A percentile compares a stretch with the other conserved stretches of the same genome.
These are phyloP conservation scores for Belonocnema kinseyi DNA, from an alignment of 1,140 invertebrate species.

Conservation along the genomic window DNA sequence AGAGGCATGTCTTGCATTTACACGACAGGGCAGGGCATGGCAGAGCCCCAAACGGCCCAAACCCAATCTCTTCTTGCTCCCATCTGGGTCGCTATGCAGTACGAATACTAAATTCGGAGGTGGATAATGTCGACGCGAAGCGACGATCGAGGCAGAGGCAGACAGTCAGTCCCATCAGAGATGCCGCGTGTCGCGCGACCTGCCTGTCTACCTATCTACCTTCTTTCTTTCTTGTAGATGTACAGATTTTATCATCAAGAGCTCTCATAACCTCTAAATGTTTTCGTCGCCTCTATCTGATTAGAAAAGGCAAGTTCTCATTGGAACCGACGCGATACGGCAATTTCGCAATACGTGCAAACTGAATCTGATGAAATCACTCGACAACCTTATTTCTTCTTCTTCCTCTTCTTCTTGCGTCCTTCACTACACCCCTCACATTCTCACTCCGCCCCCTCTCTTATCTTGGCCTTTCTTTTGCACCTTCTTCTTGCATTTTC, in stretches of 20 bases:
- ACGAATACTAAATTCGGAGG: slow-evolving; percentile 21
- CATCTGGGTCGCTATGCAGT: slow-evolving; percentile 29
- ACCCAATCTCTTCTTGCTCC: slow-evolving; percentile 17
- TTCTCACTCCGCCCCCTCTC: neutral
- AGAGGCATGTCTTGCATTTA: slow-evolving; percentile 21
- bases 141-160: neutral
- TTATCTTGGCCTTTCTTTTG: slow-evolving; percentile 40
- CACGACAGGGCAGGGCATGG: neutral
- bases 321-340: neutral
- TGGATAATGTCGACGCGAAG: slow-evolving; percentile 15
- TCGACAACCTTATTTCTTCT: slow-evolving; percentile 41
- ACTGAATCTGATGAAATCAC: slow-evolving; percentile 20
- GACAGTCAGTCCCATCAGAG: no score
- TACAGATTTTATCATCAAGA: slow-evolving; percentile 5
- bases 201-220: no score
- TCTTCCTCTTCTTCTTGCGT: slow-evolving; percentile 30
- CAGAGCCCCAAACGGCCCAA: no score
- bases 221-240: no score
- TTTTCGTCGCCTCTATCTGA: slow-evolving; percentile 45
- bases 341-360: neutral
- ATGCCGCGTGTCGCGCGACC: no score
- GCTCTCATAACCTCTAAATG: slow-evolving; percentile 42
- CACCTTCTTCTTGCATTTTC: slow-evolving; percentile 35
- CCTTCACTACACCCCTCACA: no score
- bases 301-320: slow-evolving; percentile 12